Evolutionary conservation across 1,140 invertebrate species (phyloP).

Genomic region (Druon quercuslanigerum): DNA sequence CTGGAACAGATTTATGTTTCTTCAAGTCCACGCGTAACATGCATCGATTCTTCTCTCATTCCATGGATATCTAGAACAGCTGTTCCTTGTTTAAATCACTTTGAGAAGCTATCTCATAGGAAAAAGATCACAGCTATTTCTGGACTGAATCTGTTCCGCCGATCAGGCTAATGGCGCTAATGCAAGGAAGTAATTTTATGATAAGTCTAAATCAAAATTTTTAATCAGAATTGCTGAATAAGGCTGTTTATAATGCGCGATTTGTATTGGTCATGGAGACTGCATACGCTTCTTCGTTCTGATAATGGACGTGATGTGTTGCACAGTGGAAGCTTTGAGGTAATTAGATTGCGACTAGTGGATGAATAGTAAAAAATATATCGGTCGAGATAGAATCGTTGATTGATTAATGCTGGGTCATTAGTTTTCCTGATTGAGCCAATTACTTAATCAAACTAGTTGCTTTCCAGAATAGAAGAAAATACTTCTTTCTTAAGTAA

Average conservation of each 20-base stretch:
- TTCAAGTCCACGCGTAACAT: background rate
- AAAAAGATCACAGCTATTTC: background rate
- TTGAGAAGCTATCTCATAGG: background rate
- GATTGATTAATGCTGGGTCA: background rate
- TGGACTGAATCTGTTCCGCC: background rate
- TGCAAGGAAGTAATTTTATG: background rate
- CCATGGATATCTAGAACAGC: background rate
- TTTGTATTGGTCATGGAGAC: constrained; percentile 31
- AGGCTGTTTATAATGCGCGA: background rate
- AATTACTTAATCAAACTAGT: background rate
- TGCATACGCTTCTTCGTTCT: background rate
- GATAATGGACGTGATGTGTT: background rate
- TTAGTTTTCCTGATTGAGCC: background rate
- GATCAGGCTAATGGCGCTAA: background rate
- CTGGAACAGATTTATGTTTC: constrained; percentile 6
- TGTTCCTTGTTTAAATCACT: background rate
- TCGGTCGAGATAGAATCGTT: background rate
- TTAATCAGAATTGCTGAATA: background rate
- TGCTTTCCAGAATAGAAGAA: background rate
- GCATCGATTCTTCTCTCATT: background rate
- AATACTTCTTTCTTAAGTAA: background rate
- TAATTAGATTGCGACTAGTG: constrained; percentile 17
- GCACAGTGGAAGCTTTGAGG: background rate
- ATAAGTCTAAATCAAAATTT: background rate
- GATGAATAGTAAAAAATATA: background rate